Base-by-base conservation (phyloP, 1,140 invertebrate genomes). In the Polypedilum pembai region DNA sequence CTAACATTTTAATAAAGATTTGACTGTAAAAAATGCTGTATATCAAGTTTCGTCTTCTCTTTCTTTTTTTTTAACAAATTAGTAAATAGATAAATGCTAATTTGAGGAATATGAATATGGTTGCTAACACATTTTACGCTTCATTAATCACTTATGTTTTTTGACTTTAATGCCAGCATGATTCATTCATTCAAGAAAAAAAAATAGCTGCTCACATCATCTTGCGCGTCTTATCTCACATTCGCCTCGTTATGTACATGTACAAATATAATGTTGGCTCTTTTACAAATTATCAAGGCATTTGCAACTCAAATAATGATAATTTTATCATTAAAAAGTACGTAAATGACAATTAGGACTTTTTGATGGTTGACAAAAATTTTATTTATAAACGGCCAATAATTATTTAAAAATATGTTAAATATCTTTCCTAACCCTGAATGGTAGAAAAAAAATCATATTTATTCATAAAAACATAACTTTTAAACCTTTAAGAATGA, bases 61-160 rank as follows among this genome's bases (percentile, higher is more conserved):
- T 33, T 56, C 45, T 56, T n/a, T 56, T n/a, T 56, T n/a, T 56
- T 56, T 56, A 56, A 56, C 45, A 56, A 56, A 56, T 56, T 56
- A 56, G 45, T 56, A 56, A 56, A 56, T 56, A 56, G 45, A 56
- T 56, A 56, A 56, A 56, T 56, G 45, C 45, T 56, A 56, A 56
- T 56, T 56, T 56, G 45, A 56, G 15, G 45, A 56, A 56, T 33
- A 33, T 56, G 45, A 56, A 56, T 56, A n/a, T 56, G 45, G 45
- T 56, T 56, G 45, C 45, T 56, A 12, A 56, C 45, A 56, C n/a
- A 56, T 56, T 56, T 56, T 56, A 56, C 45, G 45, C 45, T 56
- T 56, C 45, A 56, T 56, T 56, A 56, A 56, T 56, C 45, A 56
- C 45, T 56, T 56, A 33, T 56, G 15, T 56, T 56, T 56, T n/a